Evolutionary conservation across 2,797 vertebrate genomes (phyloP), one percentile per base, ranked within the genome.

Genomic region (Gouania willdenowi): DNA sequence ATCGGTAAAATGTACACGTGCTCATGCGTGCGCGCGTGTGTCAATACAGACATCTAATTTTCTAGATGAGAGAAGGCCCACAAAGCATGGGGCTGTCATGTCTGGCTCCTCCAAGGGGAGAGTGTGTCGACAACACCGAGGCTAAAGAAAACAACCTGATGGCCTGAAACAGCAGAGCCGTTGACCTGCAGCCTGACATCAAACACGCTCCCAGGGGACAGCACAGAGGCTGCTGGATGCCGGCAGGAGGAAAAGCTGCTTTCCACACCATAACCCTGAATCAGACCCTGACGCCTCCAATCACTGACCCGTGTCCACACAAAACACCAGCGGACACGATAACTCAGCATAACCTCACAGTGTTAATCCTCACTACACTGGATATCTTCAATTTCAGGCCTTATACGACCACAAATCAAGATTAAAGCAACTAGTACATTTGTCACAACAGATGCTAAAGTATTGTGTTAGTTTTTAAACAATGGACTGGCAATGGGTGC

Each of bases 91-190:
- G 65, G 50, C 48, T 19, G 41, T 55, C 32, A 12, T 21, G 44
- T 66, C 45, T 66, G 48, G 59, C 48, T 56, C 36, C 43, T 66
- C 24, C 50, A 41, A 46, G 14, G 40, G 18, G 49, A 66, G 33
- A 63, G 53, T 41, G 47, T 66, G 65, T 46, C 26, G 13, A 57
- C 47, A 57, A 46, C 62, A 62, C 37, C 60, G 45, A 45, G 48
- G 34, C 41, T 35, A 75, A 71, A 75, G 55, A 60, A 71, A 78
- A 82, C 75, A 79, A 62, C 60, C 42, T 42, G 61, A 63, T 54
- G 48, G 46, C 53, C 51, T 58, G 39, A 73, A 69, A 65, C 56
- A 58, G 53, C 62, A 41, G 13, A 27, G 12, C 8, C 9, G 23
- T 39, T 75, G 76, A 77, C 71, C 73, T 71, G 44, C 50, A 52